A percentile compares a stretch with the other conserved stretches of the same genome.
Conservation (phyloP, 2,888 invertebrate genomes). For the Pinctada fucata region DNA sequence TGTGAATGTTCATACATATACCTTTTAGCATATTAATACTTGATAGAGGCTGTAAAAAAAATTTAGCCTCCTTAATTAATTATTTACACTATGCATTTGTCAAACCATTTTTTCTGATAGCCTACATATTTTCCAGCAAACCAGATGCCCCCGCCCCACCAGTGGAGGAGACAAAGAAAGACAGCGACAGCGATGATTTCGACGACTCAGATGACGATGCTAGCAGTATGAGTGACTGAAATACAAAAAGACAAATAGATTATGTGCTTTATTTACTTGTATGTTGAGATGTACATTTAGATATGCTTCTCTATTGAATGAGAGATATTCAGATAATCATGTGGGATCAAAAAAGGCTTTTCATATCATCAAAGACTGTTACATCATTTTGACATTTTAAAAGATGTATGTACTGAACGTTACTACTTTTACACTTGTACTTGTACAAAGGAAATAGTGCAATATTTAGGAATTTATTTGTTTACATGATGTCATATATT, state of each 20-base stretch:
- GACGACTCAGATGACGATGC: conserved; percentile 39
- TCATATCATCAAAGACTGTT: background rate
- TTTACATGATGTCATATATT: too few relatives aligned
- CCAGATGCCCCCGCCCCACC: conserved; percentile 67
- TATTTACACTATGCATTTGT: background rate
- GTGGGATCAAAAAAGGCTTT: background rate
- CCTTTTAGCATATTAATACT: too few relatives aligned
- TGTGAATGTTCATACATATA: too few relatives aligned
- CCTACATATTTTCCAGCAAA: conserved; percentile 44
- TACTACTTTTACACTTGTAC: too few relatives aligned
- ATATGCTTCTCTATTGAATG: background rate
- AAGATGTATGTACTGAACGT: too few relatives aligned
- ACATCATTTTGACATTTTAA: background rate
- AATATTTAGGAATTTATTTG: too few relatives aligned
- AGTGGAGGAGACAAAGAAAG: conserved; percentile 40
- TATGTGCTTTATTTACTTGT: too few relatives aligned
- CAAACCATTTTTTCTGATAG: background rate
- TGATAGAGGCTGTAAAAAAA: too few relatives aligned
- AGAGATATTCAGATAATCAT: background rate
- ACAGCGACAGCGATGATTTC: conserved; percentile 38
- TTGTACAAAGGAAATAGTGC: too few relatives aligned
- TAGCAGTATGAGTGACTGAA: conserved; percentile 1
- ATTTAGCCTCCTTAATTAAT: too few relatives aligned
- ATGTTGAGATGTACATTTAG: too few relatives aligned
- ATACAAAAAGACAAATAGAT: too few relatives aligned